Conservation (phyloP, 2,888 invertebrate species). For the Stramonita haemastoma region DNA sequence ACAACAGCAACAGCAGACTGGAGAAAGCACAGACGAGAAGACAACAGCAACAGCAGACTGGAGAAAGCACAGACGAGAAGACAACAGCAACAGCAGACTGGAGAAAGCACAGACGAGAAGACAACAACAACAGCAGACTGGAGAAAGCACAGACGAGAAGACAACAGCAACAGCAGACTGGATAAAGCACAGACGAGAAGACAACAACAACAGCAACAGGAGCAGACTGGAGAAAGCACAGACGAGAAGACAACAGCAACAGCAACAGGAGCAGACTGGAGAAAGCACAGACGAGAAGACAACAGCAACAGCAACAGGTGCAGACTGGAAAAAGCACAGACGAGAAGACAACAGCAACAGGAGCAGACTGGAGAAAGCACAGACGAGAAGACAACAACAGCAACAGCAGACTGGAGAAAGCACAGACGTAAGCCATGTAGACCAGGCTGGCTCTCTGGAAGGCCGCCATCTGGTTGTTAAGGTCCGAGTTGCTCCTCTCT, state of each 20-base stretch:
- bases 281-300: neutral
- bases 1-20: too few relatives aligned
- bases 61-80: too few relatives aligned
- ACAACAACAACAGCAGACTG: too few relatives aligned
- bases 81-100: too few relatives aligned
- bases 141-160: too few relatives aligned
- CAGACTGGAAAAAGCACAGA: neutral
- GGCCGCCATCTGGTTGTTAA: conserved; percentile 59
- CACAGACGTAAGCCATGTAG: conserved; percentile 47
- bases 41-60: too few relatives aligned
- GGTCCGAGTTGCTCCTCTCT: conserved; percentile 80
- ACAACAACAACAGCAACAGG: too few relatives aligned
- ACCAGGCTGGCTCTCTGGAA: conserved; percentile 40
- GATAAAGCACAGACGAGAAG: too few relatives aligned
- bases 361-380: neutral
- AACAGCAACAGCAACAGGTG: neutral
- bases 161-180: too few relatives aligned
- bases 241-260: neutral
- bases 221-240: too few relatives aligned
- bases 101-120: too few relatives aligned
- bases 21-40: too few relatives aligned
- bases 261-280: neutral
- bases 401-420: neutral
- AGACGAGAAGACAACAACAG: neutral
- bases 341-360: neutral